phyloP scores from a whole-genome alignment of 2,888 invertebrate genomes.

The Caenorhabditis drosophilae region DNA sequence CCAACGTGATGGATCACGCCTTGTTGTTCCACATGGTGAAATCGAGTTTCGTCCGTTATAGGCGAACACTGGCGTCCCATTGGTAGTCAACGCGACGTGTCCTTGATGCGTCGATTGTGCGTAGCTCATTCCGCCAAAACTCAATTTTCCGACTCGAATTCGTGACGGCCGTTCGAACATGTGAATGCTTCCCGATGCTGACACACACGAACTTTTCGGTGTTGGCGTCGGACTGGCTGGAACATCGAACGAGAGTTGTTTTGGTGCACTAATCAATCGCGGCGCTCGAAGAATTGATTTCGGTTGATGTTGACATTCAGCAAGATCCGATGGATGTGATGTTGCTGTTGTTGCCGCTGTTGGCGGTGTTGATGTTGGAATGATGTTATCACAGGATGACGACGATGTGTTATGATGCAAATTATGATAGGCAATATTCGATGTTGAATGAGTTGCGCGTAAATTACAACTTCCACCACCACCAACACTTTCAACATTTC shows the following conservation, averaged over 20 bases:
- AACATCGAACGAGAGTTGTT: constrained; percentile 51
- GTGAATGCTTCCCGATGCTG: constrained; percentile 37
- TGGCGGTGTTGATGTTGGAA: too few species aligned
- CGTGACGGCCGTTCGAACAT: constrained; percentile 40
- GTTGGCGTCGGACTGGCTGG: constrained; percentile 39
- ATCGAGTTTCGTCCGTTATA: constrained; percentile 1
- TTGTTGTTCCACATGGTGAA: constrained; percentile 8
- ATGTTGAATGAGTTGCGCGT: constrained; percentile 23
- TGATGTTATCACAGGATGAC: too few species aligned
- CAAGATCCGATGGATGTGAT: constrained; percentile 1
- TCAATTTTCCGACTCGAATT: constrained; percentile 19
- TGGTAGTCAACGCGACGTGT: constrained; percentile 22
- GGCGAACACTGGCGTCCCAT: constrained; percentile 22
- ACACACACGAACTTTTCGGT: constrained; percentile 37
- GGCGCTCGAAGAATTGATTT: constrained; percentile 37
- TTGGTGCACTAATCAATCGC: constrained; percentile 31
- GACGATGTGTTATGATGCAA: too few species aligned
- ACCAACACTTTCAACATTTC: too few species aligned
- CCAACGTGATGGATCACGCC: constrained; percentile 39
- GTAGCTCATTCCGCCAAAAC: constrained; percentile 21
- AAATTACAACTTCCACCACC: too few species aligned
- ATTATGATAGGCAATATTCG: constrained; percentile 22
- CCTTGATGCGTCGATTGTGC: constrained; percentile 12
- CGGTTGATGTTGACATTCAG: constrained; percentile 6
- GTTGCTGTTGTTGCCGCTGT: not conserved